Evolutionary conservation across 2,888 invertebrate genomes (phyloP).

Genomic region (Anthoptus insignis): DNA sequence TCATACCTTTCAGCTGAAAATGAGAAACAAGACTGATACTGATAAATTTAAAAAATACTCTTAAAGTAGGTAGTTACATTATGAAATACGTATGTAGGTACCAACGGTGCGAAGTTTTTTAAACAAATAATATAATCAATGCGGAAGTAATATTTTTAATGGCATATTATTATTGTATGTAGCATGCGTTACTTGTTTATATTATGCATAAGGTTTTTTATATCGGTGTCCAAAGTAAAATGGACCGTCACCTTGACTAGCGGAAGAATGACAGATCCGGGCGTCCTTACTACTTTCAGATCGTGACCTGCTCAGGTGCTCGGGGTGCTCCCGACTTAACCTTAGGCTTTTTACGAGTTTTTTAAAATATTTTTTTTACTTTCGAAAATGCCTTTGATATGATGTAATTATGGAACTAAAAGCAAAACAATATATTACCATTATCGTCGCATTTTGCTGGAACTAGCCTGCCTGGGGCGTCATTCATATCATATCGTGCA

Average conservation of each 20-base stretch:
- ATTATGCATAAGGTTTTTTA: slow-evolving; percentile 12
- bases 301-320: slow-evolving; percentile 53
- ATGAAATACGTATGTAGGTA: not conserved
- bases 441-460: no score
- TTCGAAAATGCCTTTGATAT: not conserved
- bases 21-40: no score
- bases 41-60: no score
- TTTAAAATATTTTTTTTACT: not conserved
- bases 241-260: slow-evolving; percentile 73
- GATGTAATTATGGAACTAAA: no score
- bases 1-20: no score
- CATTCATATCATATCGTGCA: no score
- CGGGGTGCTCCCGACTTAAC: slow-evolving; percentile 60
- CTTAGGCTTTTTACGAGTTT: slow-evolving; percentile 31
- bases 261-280: slow-evolving; percentile 70
- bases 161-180: not conserved
- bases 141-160: slow-evolving; percentile 25
- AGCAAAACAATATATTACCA: no score
- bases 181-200: slow-evolving; percentile 8
- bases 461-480: no score
- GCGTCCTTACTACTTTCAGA: slow-evolving; percentile 77
- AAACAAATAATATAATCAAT: slow-evolving; percentile 10
- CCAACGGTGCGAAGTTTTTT: not conserved
- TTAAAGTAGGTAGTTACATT: no score
- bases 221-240: slow-evolving; percentile 20